These are phyloP conservation scores for Lepus oiostolus DNA, from an alignment of 2,797 vertebrate genomes.

Conservation along the genomic window DNA sequence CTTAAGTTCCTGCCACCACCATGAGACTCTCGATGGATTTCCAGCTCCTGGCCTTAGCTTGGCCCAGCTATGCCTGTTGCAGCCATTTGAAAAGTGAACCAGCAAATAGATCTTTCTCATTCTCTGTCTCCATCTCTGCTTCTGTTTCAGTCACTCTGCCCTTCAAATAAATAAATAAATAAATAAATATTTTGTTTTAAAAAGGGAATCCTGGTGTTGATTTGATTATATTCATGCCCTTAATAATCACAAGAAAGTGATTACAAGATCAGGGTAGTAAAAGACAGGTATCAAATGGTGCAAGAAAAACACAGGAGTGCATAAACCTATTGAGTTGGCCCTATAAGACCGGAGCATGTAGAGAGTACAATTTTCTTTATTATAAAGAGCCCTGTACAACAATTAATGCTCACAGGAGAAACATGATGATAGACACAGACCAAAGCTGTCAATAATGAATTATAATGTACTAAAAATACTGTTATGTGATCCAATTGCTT, in stretches of 20 bases:
- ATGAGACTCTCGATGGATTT: no score
- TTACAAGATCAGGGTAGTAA: neutral
- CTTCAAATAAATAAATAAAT: no score
- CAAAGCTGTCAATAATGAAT: neutral
- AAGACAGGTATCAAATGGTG: conserved; percentile 4
- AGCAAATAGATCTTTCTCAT: no score
- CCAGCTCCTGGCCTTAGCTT: no score
- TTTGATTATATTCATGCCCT: neutral
- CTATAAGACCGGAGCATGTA: neutral
- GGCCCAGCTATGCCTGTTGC: no score
- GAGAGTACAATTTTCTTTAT: neutral
- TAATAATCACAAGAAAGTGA: neutral
- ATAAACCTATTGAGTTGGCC: neutral
- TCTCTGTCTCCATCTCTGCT: no score
- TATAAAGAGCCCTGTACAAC: neutral
- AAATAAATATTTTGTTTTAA: no score
- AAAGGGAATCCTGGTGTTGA: neutral
- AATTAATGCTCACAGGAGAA: neutral
- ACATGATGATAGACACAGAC: neutral
- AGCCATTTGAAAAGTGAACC: no score
- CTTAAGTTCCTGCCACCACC: no score
- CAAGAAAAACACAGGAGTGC: neutral
- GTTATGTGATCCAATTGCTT: neutral
- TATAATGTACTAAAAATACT: neutral
- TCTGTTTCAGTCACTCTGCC: no score